A percentile compares a stretch with the other conserved stretches of the same genome.
Conservation (phyloP, 92 coral and sea anemone species). For the Actinostola sp. region DNA sequence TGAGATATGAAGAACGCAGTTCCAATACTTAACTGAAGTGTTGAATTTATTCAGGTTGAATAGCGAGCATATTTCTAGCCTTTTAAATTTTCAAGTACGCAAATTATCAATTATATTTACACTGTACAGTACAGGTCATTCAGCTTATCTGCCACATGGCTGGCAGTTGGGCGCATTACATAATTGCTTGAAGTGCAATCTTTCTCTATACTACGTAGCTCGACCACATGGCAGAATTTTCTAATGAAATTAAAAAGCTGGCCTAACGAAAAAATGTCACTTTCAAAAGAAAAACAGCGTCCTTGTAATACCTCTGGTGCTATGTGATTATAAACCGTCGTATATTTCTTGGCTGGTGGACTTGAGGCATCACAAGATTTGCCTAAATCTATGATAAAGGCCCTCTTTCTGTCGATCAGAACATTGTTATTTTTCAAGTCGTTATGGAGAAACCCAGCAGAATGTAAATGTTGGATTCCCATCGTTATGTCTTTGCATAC, state of each 20-base stretch:
- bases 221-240: background rate
- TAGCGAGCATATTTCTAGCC: too few species aligned
- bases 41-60: too few species aligned
- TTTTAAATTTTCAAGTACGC: too few species aligned
- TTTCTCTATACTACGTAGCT: slow-evolving; percentile 10
- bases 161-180: slow-evolving; percentile 14
- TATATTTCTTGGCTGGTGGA: slow-evolving; percentile 10
- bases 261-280: slow-evolving; percentile 6
- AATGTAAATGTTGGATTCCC: slow-evolving; percentile 14
- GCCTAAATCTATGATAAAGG: slow-evolving; percentile 11
- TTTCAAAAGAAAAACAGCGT: background rate
- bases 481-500: slow-evolving; percentile 14
- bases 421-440: slow-evolving; percentile 24
- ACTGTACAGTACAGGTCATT: background rate
- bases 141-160: background rate
- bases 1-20: too few species aligned
- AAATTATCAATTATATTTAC: background rate
- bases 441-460: slow-evolving; percentile 15
- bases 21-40: too few species aligned
- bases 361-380: slow-evolving; percentile 11
- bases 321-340: background rate
- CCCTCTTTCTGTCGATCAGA: slow-evolving; percentile 14
- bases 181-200: background rate
- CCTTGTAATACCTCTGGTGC: slow-evolving; percentile 19
- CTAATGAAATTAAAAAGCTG: slow-evolving; percentile 5